Conservation (phyloP, 2,888 invertebrate genomes). For the Ferrisia virgata region DNA sequence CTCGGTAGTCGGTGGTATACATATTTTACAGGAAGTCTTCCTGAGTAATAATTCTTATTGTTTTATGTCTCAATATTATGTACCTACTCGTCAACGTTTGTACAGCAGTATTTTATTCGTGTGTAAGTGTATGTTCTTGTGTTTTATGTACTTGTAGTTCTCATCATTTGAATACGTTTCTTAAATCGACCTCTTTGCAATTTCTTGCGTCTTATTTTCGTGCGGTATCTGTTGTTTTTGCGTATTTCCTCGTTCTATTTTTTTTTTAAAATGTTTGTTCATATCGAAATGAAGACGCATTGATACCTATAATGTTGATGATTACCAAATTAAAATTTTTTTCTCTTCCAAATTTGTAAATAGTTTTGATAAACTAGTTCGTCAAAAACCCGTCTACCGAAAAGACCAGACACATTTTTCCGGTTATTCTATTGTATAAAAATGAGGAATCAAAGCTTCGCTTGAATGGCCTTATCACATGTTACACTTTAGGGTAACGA, state of each 20-base stretch:
- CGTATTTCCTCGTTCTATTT: neutral
- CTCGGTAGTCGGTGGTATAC: constrained; percentile 13
- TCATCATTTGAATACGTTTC: neutral
- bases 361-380: neutral
- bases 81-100: neutral
- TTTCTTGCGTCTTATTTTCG: neutral
- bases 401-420: neutral
- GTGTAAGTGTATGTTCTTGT: neutral
- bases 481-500: neutral
- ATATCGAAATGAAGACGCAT: too few relatives aligned
- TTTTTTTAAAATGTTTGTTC: neutral
- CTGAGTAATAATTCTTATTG: neutral
- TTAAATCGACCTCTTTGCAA: neutral
- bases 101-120: neutral
- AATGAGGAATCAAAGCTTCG: neutral
- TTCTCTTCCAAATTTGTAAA: neutral
- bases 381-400: neutral
- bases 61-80: too few relatives aligned
- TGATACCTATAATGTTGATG: neutral
- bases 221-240: neutral
- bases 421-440: neutral
- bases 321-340: neutral
- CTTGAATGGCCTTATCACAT: neutral
- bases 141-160: neutral
- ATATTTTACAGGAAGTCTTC: neutral